phyloP scores from a whole-genome alignment of 2,888 invertebrate species.

The Oscheius sp. region DNA sequence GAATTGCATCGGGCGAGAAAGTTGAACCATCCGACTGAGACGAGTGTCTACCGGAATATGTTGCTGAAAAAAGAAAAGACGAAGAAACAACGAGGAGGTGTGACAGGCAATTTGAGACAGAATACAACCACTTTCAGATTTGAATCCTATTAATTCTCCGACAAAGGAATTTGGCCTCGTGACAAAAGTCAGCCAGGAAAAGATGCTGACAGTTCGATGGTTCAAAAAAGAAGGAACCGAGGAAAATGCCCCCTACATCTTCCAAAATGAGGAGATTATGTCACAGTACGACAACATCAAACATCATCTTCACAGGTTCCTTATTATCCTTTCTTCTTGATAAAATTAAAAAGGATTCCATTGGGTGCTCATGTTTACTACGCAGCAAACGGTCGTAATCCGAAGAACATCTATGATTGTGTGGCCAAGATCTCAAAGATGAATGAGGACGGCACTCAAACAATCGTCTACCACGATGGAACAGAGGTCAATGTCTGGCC shows the following conservation, averaged over 20 bases:
- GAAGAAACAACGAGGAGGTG: not conserved
- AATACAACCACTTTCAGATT: too few species aligned
- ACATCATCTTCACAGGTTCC: not conserved
- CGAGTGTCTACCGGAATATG: constrained; percentile 16
- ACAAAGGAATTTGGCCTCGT: constrained; percentile 18
- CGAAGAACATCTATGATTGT: constrained; percentile 5
- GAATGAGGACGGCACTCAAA: constrained; percentile 20
- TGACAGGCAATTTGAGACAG: not conserved
- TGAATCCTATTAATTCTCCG: too few species aligned
- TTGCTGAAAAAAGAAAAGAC: not conserved
- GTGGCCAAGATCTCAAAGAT: not conserved
- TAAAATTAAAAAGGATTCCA: not conserved
- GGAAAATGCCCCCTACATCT: not conserved
- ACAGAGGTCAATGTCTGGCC: constrained; percentile 3
- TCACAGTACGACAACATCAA: constrained; percentile 14
- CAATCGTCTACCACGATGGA: constrained; percentile 3
- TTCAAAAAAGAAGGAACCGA: constrained; percentile 8
- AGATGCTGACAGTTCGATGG: constrained; percentile 15
- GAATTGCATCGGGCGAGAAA: not conserved
- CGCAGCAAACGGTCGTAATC: not conserved
- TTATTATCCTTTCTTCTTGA: not conserved
- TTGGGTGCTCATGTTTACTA: constrained; percentile 2
- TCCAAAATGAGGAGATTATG: constrained; percentile 3
- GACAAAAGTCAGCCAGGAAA: constrained; percentile 21
- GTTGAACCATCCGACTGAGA: constrained; percentile 1